Conservation (phyloP, 2,797 vertebrate genomes). For the Rhinogobio ventralis region DNA sequence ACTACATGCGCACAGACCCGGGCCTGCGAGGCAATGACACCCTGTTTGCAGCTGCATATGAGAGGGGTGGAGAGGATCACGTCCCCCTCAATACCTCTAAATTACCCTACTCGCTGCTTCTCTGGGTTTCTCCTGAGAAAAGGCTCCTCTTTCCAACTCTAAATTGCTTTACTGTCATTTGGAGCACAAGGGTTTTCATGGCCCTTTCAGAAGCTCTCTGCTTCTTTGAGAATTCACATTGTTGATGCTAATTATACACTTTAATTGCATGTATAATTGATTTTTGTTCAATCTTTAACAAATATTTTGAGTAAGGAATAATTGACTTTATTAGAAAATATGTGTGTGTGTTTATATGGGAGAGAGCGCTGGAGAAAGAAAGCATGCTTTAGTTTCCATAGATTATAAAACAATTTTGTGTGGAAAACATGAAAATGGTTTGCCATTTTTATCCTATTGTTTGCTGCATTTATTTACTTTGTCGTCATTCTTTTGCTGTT, state of each 20-base stretch:
- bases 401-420: not conserved
- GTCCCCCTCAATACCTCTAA: slow-evolving; percentile 59
- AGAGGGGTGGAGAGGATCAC: slow-evolving; percentile 78
- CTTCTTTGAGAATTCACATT: not conserved
- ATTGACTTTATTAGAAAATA: not conserved
- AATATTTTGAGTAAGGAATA: not conserved
- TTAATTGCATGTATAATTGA: slow-evolving; percentile 7
- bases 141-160: slow-evolving; percentile 24
- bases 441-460: no score
- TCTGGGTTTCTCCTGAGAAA: slow-evolving; percentile 49
- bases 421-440: no score
- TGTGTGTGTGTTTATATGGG: no score
- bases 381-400: no score
- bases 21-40: slow-evolving; percentile 73
- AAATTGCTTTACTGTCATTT: slow-evolving; percentile 46
- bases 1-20: slow-evolving; percentile 73
- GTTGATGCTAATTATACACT: slow-evolving; percentile 3
- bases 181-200: slow-evolving; percentile 41
- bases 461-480: no score
- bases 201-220: slow-evolving; percentile 31
- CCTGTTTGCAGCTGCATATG: slow-evolving; percentile 82
- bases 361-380: no score
- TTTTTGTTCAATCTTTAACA: slow-evolving; percentile 4
- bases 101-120: slow-evolving; percentile 46
- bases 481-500: no score